Conservation (phyloP, 2,797 vertebrate species). For the Malurus splendens region DNA sequence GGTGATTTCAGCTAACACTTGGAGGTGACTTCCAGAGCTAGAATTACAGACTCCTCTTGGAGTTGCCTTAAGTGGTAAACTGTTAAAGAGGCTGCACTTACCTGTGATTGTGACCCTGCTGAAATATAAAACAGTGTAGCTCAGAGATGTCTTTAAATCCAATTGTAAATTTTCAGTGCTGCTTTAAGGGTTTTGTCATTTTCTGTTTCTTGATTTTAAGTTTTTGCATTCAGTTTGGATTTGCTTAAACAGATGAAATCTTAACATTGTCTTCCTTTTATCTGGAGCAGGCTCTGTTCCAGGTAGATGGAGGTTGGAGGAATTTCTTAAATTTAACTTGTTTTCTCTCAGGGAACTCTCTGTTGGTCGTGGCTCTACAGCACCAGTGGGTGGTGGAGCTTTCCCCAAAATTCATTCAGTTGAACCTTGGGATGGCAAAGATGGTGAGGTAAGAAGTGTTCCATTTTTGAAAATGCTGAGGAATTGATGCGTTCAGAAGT, state of each 20-base stretch:
- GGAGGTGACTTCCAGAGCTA: not conserved
- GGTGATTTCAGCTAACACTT: not conserved
- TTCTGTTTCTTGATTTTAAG: not conserved
- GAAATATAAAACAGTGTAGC: not conserved
- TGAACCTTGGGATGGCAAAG: slow-evolving; percentile 92
- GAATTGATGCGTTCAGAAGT: not conserved
- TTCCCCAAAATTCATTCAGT: slow-evolving; percentile 83
- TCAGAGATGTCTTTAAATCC: not conserved
- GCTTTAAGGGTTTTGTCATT: not conserved
- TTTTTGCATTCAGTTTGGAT: not conserved
- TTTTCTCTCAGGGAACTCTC: slow-evolving; percentile 83
- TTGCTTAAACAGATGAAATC: not conserved
- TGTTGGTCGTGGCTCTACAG: slow-evolving; percentile 89
- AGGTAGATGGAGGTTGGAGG: not conserved
- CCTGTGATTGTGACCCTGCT: not conserved
- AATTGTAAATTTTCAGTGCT: not conserved
- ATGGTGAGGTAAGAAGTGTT: slow-evolving; percentile 84
- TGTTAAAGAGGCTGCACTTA: not conserved
- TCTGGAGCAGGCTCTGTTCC: not conserved
- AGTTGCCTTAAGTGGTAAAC: not conserved
- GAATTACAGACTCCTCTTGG: not conserved
- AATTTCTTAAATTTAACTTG: not conserved
- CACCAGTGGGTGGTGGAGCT: slow-evolving; percentile 81
- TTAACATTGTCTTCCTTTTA: not conserved
- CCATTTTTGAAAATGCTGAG: not conserved